Evolutionary conservation across 2,888 invertebrate species (phyloP).

Genomic region (Chromoteleia sp.): DNA sequence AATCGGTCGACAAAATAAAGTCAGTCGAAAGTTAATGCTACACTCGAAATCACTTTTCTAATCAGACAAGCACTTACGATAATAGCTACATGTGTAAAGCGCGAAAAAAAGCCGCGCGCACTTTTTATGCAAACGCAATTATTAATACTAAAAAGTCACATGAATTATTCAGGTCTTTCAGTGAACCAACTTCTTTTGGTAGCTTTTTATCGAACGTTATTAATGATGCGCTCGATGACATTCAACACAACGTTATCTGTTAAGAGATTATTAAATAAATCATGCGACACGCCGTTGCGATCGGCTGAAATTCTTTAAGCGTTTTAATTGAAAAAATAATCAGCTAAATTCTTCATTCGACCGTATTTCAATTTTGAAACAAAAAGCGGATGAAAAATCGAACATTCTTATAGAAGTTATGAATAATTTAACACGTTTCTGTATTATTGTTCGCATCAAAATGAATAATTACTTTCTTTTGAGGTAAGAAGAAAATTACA

Average conservation of each 20-base stretch:
- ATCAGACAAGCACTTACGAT: slow-evolving; percentile 23
- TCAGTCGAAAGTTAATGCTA: neutral
- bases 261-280: slow-evolving; percentile 54
- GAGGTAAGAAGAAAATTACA: too few relatives aligned
- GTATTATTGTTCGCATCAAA: too few relatives aligned
- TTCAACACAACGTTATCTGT: slow-evolving; percentile 51
- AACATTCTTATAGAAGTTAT: neutral
- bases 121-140: slow-evolving; percentile 45
- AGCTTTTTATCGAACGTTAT: slow-evolving; percentile 56
- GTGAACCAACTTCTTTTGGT: slow-evolving; percentile 60
- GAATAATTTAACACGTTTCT: neutral
- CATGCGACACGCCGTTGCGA: slow-evolving; percentile 1
- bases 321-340: slow-evolving; percentile 10
- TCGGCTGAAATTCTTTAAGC: neutral
- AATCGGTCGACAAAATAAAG: neutral
- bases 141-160: slow-evolving; percentile 57
- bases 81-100: slow-evolving; percentile 36
- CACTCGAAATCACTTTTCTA: slow-evolving; percentile 26
- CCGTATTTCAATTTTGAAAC: neutral
- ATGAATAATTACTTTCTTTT: too few relatives aligned
- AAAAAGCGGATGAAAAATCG: slow-evolving; percentile 1
- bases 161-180: slow-evolving; percentile 64
- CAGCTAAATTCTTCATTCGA: neutral
- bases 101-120: slow-evolving; percentile 21
- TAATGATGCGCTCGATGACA: slow-evolving; percentile 63